phyloP scores from a whole-genome alignment of 2,888 invertebrate genomes.

The Dicranocentrus wangi region DNA sequence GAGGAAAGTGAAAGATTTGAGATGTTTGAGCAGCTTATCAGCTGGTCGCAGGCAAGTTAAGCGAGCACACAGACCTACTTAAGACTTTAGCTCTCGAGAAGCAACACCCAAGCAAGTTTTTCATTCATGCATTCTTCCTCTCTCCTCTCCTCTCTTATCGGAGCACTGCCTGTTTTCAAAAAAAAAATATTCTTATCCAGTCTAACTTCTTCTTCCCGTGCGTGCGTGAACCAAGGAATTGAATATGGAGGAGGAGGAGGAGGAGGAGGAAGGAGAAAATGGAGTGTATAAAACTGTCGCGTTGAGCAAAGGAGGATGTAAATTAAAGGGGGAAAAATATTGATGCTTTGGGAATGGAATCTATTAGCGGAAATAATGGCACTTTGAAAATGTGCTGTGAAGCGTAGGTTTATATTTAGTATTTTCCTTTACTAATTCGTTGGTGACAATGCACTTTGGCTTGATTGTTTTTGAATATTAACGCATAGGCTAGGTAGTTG shows the following conservation, averaged over 20 bases:
- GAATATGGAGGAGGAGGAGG: neutral
- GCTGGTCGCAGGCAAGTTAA: conserved; percentile 49
- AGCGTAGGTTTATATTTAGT: no score
- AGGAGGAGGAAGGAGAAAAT: neutral
- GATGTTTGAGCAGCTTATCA: conserved; percentile 65
- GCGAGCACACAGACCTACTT: conserved; percentile 6
- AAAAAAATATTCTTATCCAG: neutral
- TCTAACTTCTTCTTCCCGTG: neutral
- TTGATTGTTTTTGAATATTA: no score
- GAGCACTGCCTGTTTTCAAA: neutral
- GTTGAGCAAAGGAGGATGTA: no score
- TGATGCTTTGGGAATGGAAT: no score
- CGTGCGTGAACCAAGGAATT: neutral
- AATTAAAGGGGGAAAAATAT: no score
- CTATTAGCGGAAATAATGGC: no score
- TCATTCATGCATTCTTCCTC: neutral
- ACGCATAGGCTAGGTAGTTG: no score
- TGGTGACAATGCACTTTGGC: no score
- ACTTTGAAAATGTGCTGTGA: no score
- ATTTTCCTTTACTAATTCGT: no score
- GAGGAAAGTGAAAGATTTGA: conserved; percentile 56
- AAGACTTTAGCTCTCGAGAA: neutral
- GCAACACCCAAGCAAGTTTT: neutral
- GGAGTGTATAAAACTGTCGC: neutral
- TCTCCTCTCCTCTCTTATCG: neutral